These are phyloP conservation scores for Ceratoteleas bidentatus DNA, from an alignment of 1,140 invertebrate genomes.

Conservation along the genomic window DNA sequence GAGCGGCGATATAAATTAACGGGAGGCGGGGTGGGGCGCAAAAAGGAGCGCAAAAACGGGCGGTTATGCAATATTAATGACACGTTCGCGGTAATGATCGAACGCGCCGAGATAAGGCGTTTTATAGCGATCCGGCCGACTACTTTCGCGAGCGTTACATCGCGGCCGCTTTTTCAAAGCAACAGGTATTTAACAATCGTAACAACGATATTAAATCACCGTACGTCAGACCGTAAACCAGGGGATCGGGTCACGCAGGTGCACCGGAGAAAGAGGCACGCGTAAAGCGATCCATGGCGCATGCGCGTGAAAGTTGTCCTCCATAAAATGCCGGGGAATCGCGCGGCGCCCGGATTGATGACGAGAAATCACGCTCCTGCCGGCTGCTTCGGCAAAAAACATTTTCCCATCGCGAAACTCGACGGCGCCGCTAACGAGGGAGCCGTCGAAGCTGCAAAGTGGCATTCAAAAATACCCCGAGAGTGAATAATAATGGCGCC, in stretches of 20 bases:
- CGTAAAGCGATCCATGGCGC: constrained; percentile 64
- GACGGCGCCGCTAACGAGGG: background rate
- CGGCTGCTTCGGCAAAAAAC: no score
- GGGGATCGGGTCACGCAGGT: constrained; percentile 65
- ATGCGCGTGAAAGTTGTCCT: constrained; percentile 67
- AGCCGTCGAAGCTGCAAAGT: background rate
- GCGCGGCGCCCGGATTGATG: no score
- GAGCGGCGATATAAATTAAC: constrained; percentile 38
- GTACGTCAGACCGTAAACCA: constrained; percentile 34
- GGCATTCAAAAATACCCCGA: background rate
- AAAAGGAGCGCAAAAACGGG: constrained; percentile 17
- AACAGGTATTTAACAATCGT: constrained; percentile 64
- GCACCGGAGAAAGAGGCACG: constrained; percentile 65
- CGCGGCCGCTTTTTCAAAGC: constrained; percentile 50
- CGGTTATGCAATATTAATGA: constrained; percentile 55
- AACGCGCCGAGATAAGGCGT: constrained; percentile 36
- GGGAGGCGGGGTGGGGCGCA: background rate
- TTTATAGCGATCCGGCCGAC: constrained; percentile 20
- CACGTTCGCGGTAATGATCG: constrained; percentile 49
- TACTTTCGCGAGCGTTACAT: constrained; percentile 56
- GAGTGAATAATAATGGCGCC: constrained; percentile 9
- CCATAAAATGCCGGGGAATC: constrained; percentile 49
- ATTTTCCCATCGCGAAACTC: no score
- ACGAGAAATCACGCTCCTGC: no score
- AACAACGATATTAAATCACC: constrained; percentile 66